Evolutionary conservation across 2,113 vertebrate species (phyloP).

Genomic region (Calidris pygmaea): DNA sequence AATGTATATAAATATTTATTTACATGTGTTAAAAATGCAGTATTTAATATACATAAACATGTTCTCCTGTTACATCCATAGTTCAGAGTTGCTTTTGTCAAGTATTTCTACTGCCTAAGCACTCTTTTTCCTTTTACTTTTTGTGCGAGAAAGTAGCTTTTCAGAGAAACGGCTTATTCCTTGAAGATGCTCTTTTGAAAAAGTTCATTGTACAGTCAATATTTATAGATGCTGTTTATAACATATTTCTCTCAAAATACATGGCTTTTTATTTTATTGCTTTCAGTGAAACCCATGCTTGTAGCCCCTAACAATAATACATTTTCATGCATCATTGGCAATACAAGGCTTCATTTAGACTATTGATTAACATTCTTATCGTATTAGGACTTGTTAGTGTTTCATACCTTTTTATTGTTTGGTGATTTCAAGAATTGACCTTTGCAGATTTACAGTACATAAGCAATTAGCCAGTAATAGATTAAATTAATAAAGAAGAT

Average conservation of each 20-base stretch:
- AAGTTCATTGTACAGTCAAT: background rate
- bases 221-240: background rate
- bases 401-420: slow-evolving; percentile 33
- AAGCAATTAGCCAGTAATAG: slow-evolving; percentile 24
- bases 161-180: background rate
- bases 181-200: background rate
- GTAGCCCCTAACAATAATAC: slow-evolving; percentile 25
- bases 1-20: background rate
- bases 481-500: slow-evolving; percentile 45
- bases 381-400: slow-evolving; percentile 37
- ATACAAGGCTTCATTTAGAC: slow-evolving; percentile 26
- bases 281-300: background rate
- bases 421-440: slow-evolving; percentile 5
- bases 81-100: background rate
- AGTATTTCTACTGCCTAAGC: background rate
- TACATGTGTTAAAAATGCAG: background rate
- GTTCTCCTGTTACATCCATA: background rate
- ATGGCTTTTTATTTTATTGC: background rate
- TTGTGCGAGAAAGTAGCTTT: background rate
- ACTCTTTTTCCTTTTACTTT: background rate
- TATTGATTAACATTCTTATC: slow-evolving; percentile 57
- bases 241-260: slow-evolving; percentile 4
- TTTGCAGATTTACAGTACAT: slow-evolving; percentile 24
- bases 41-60: background rate
- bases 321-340: slow-evolving; percentile 56